A percentile compares a stretch with the other conserved stretches of the same genome.
Evolutionary conservation across 2,797 vertebrate species (phyloP).

Genomic region (Macropus fuliginosus): DNA sequence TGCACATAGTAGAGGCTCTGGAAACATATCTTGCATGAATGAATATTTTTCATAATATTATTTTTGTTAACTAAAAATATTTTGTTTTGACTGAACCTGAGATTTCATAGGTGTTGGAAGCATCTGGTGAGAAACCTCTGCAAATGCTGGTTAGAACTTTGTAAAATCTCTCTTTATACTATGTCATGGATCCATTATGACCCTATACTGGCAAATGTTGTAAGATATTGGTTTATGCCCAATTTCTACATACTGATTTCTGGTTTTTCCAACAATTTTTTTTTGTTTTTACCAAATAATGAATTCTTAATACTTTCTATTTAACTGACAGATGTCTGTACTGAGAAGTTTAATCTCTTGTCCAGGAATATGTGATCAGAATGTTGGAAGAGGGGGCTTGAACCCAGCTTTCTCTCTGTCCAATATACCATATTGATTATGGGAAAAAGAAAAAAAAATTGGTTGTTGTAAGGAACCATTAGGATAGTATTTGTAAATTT

Average conservation of each 20-base stretch:
- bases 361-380: background rate
- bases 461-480: background rate
- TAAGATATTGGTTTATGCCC: background rate
- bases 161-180: background rate
- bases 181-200: background rate
- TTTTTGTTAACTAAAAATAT: background rate
- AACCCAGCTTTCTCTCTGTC: background rate
- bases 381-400: background rate
- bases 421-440: background rate
- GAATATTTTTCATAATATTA: background rate
- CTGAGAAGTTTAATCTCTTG: background rate
- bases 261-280: too few relatives aligned
- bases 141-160: background rate
- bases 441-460: background rate
- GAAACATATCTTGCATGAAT: slow-evolving; percentile 1
- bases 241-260: background rate
- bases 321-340: background rate
- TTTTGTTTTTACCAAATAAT: background rate
- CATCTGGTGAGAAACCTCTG: background rate
- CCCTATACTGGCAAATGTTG: background rate
- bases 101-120: background rate
- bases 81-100: background rate
- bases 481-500: background rate
- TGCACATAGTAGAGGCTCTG: background rate
- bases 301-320: background rate